These are phyloP conservation scores for Bombus cullumanus DNA, from an alignment of 1,140 invertebrate species.

Conservation along the genomic window DNA sequence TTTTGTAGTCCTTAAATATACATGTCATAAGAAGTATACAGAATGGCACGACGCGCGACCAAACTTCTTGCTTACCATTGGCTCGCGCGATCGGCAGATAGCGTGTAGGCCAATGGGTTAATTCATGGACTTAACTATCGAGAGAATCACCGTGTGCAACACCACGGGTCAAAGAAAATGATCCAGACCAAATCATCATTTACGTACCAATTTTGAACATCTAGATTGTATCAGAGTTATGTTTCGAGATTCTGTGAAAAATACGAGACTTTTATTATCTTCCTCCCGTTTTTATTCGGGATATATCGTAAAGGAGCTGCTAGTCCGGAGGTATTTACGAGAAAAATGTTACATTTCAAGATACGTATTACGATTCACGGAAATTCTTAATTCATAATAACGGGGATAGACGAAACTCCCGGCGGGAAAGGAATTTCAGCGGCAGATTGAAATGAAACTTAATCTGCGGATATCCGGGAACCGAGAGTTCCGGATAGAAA, in stretches of 20 bases:
- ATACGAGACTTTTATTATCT: not conserved
- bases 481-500: not conserved
- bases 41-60: too few relatives aligned
- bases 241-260: not conserved
- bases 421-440: not conserved
- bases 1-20: too few relatives aligned
- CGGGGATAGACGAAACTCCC: not conserved
- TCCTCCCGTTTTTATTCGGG: not conserved
- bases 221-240: too few relatives aligned
- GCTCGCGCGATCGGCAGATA: too few relatives aligned
- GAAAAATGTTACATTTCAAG: not conserved
- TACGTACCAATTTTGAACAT: too few relatives aligned
- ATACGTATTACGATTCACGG: not conserved
- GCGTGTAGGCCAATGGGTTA: too few relatives aligned
- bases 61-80: too few relatives aligned
- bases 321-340: not conserved
- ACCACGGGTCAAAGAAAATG: too few relatives aligned
- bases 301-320: not conserved
- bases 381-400: not conserved
- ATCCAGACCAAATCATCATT: too few relatives aligned
- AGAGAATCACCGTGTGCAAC: too few relatives aligned
- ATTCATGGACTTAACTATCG: too few relatives aligned
- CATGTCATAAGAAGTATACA: too few relatives aligned
- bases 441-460: constrained; percentile 36
- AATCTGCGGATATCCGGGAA: constrained; percentile 20